Conservation (phyloP, 2,888 invertebrate genomes). For the Temnothorax unifasciatus region DNA sequence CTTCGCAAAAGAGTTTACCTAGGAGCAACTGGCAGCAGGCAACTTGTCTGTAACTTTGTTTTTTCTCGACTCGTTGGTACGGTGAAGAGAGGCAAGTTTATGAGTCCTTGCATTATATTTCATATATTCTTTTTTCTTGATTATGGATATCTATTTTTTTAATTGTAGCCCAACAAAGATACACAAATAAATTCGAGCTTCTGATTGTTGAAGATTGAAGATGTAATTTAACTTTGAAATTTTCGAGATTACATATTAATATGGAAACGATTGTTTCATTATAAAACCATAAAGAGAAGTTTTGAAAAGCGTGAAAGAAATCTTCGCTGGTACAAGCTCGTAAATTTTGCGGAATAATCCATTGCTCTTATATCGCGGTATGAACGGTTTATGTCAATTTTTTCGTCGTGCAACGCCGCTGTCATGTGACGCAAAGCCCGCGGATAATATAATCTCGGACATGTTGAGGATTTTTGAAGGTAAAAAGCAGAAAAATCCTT, state of each 20-base stretch:
- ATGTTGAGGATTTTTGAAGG: conserved; percentile 34
- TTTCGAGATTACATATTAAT: not conserved
- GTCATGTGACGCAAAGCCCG: conserved; percentile 16
- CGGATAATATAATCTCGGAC: conserved; percentile 33
- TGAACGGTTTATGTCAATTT: conserved; percentile 19
- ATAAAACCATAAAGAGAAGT: not conserved
- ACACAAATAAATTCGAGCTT: not conserved
- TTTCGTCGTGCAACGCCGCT: conserved; percentile 12
- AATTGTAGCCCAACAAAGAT: not conserved
- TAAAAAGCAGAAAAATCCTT: conserved; percentile 26
- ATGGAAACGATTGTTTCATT: not conserved
- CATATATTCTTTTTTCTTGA: not conserved
- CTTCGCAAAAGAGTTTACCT: conserved; percentile 54
- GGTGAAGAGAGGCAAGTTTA: not conserved
- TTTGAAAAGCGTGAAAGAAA: conserved; percentile 10
- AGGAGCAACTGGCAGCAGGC: conserved; percentile 19
- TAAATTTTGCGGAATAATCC: conserved; percentile 44
- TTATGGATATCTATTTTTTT: not conserved
- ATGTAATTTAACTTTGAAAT: conserved; percentile 3
- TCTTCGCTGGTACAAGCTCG: not conserved
- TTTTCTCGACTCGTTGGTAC: conserved; percentile 23
- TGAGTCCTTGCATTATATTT: not conserved
- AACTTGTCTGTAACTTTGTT: conserved; percentile 48
- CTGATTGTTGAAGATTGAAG: not conserved
- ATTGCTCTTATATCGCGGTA: not conserved